These are phyloP conservation scores for Whitmania pigra DNA, from an alignment of 1,140 invertebrate genomes.

Conservation along the genomic window DNA sequence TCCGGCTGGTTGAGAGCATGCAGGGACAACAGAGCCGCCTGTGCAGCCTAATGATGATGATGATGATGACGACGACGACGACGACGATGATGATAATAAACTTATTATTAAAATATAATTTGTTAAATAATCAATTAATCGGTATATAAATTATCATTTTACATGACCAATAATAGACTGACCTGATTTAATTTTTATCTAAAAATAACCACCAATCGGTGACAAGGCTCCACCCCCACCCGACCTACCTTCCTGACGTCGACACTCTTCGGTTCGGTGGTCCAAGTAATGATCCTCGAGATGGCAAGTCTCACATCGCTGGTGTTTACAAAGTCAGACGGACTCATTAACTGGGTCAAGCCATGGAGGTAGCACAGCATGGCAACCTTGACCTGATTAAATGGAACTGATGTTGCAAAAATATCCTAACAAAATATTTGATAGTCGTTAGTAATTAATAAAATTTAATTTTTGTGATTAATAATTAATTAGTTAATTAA, in stretches of 20 bases:
- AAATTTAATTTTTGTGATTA: too few species aligned
- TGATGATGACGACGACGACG: too few species aligned
- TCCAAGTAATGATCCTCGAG: slow-evolving; percentile 47
- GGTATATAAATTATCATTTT: too few species aligned
- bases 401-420: too few species aligned
- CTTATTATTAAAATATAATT: neutral
- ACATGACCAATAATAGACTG: too few species aligned
- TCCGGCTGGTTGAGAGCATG: slow-evolving; percentile 80
- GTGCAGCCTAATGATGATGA: slow-evolving; percentile 48
- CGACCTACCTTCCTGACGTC: slow-evolving; percentile 56
- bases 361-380: slow-evolving; percentile 41
- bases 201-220: neutral
- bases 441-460: too few species aligned
- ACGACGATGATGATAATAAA: too few species aligned
- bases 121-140: neutral
- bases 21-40: slow-evolving; percentile 65
- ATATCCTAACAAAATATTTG: too few species aligned
- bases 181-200: too few species aligned
- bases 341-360: slow-evolving; percentile 40
- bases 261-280: slow-evolving; percentile 46
- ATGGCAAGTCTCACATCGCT: slow-evolving; percentile 44
- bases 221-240: neutral
- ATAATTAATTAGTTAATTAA: too few species aligned
- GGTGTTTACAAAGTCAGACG: slow-evolving; percentile 40
- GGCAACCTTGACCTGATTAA: slow-evolving; percentile 40